These are phyloP conservation scores for Gorsachius goisagi DNA, from an alignment of 2,113 vertebrate genomes.

Conservation along the genomic window DNA sequence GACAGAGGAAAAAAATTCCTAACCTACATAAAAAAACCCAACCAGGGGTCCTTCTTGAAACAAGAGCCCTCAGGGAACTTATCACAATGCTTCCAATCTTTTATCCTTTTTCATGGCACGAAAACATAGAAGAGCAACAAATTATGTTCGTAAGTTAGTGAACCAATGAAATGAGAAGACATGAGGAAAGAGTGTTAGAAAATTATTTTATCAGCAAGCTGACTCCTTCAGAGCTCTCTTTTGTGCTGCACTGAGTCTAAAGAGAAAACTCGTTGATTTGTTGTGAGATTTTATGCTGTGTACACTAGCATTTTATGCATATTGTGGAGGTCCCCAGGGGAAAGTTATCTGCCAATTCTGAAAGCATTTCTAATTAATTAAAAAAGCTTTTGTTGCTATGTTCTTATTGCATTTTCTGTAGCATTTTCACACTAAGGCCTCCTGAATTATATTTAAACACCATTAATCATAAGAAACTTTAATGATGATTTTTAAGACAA, in stretches of 20 bases:
- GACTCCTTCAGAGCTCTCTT: background rate
- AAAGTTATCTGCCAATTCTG: background rate
- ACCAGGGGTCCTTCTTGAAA: background rate
- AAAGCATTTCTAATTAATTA: constrained; percentile 16
- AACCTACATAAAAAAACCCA: background rate
- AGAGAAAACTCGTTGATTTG: background rate
- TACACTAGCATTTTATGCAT: background rate
- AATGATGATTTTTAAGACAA: background rate
- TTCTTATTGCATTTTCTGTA: background rate
- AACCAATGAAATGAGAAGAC: background rate
- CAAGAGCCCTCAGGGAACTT: background rate
- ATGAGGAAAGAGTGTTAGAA: background rate
- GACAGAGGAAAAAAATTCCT: background rate
- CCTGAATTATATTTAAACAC: background rate
- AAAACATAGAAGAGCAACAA: background rate
- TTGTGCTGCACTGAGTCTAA: background rate
- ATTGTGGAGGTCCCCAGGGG: background rate
- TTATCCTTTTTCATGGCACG: background rate
- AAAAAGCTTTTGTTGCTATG: constrained; percentile 1
- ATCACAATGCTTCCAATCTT: background rate
- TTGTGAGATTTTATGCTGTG: background rate
- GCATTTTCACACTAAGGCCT: background rate
- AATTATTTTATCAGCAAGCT: background rate
- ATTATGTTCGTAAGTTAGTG: background rate
- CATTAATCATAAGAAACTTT: background rate